A percentile compares a stretch with the other conserved stretches of the same genome.
Conservation (phyloP, 1,140 invertebrate genomes). For the Lepidotrigona ventralis region DNA sequence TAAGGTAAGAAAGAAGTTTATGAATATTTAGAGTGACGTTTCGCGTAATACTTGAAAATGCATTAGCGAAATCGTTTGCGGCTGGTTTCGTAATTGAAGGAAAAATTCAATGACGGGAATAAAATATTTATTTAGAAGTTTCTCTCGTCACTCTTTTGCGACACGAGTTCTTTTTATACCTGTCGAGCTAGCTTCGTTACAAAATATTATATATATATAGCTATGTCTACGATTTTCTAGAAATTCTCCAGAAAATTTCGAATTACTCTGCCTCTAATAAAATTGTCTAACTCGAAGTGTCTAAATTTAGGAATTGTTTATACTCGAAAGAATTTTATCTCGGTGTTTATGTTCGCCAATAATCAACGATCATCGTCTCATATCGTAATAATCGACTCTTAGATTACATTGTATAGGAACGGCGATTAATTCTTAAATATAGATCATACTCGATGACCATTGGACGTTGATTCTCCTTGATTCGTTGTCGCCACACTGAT, state of each 20-base stretch:
- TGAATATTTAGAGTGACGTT: conserved; percentile 1
- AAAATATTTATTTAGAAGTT: not conserved
- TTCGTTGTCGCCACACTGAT: not conserved
- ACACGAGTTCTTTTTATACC: not conserved
- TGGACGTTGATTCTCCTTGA: not conserved
- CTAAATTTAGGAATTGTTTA: not conserved
- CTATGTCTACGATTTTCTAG: too few species aligned
- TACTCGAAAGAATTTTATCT: not conserved
- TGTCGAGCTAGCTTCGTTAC: too few species aligned
- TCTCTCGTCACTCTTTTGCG: too few species aligned
- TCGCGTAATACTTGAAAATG: not conserved
- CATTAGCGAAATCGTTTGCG: not conserved
- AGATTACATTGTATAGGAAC: not conserved
- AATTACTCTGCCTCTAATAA: too few species aligned
- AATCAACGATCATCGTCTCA: not conserved
- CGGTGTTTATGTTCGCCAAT: not conserved
- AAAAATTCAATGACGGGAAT: not conserved
- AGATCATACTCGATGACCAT: not conserved
- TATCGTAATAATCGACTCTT: not conserved
- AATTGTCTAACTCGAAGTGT: not conserved
- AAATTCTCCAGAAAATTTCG: too few species aligned
- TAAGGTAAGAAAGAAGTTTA: not conserved
- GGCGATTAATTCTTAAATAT: not conserved
- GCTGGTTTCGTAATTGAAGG: not conserved
- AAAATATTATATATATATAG: too few species aligned